phyloP scores from a whole-genome alignment of 2,888 invertebrate genomes.

The Apantesis nais region DNA sequence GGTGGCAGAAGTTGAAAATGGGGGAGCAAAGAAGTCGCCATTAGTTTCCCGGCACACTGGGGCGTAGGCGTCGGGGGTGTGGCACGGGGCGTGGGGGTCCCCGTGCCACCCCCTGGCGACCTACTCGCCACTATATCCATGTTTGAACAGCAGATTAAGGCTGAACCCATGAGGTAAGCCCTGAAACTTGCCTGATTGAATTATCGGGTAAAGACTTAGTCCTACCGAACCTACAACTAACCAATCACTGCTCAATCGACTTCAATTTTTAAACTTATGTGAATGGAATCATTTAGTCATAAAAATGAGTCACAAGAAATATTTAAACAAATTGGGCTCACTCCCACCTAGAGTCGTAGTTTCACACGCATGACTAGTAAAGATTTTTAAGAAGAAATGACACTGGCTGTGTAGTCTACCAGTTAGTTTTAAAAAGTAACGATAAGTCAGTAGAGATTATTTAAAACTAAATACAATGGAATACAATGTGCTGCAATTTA shows the following conservation, averaged over 20 bases:
- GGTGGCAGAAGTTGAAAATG: conserved; percentile 84
- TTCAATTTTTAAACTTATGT: background rate
- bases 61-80: conserved; percentile 87
- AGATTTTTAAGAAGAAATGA: background rate
- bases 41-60: conserved; percentile 87
- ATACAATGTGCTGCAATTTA: background rate
- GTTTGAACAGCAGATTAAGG: conserved; percentile 90
- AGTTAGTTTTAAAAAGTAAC: no score
- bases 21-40: conserved; percentile 83
- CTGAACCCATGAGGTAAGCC: conserved; percentile 88
- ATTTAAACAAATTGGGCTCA: background rate
- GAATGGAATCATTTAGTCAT: background rate
- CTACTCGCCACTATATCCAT: conserved; percentile 87
- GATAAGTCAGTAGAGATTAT: background rate
- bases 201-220: background rate
- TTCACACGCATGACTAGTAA: background rate
- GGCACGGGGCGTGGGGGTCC: conserved; percentile 87
- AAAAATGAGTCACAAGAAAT: background rate
- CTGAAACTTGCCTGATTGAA: conserved; percentile 4
- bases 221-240: background rate
- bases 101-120: conserved; percentile 87
- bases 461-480: background rate
- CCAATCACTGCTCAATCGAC: background rate
- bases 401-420: background rate
- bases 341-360: background rate